Conservation (phyloP, 2,888 invertebrate species). For the Atrina japonica region DNA sequence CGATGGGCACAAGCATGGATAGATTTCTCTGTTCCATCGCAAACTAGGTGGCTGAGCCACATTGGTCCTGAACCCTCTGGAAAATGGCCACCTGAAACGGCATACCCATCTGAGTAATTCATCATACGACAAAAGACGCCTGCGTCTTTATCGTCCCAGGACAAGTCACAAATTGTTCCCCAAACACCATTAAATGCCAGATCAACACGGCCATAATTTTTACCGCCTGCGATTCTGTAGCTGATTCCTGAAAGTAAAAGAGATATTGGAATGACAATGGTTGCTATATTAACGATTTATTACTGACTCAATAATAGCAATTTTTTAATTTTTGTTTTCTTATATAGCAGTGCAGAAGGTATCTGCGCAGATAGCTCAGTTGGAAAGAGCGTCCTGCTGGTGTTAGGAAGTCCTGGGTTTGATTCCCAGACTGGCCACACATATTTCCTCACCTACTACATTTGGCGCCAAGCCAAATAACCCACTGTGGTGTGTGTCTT, state of each 20-base stretch:
- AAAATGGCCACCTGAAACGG: slow-evolving; percentile 54
- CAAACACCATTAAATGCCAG: slow-evolving; percentile 86
- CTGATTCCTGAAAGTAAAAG: slow-evolving; percentile 55
- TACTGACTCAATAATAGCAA: too few species aligned
- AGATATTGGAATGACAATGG: too few species aligned
- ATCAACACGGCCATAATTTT: slow-evolving; percentile 82
- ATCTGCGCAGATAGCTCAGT: too few species aligned
- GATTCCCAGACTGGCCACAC: too few species aligned
- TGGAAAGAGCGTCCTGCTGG: too few species aligned
- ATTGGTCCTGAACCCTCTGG: slow-evolving; percentile 71
- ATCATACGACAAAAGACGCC: slow-evolving; percentile 82
- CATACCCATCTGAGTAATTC: slow-evolving; percentile 65
- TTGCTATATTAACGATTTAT: too few species aligned
- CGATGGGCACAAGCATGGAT: slow-evolving; percentile 69
- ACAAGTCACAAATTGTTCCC: slow-evolving; percentile 89
- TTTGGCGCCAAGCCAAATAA: too few species aligned
- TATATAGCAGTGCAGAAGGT: too few species aligned
- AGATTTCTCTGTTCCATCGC: slow-evolving; percentile 63
- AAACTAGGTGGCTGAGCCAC: slow-evolving; percentile 74
- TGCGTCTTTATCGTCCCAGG: slow-evolving; percentile 86
- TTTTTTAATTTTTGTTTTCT: too few species aligned
- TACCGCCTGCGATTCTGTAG: slow-evolving; percentile 61
- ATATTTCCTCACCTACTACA: too few species aligned
- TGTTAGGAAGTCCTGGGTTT: too few species aligned
- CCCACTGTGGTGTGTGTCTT: too few species aligned